These are phyloP conservation scores for Scatophagus argus DNA, from an alignment of 2,113 vertebrate genomes.

Conservation along the genomic window DNA sequence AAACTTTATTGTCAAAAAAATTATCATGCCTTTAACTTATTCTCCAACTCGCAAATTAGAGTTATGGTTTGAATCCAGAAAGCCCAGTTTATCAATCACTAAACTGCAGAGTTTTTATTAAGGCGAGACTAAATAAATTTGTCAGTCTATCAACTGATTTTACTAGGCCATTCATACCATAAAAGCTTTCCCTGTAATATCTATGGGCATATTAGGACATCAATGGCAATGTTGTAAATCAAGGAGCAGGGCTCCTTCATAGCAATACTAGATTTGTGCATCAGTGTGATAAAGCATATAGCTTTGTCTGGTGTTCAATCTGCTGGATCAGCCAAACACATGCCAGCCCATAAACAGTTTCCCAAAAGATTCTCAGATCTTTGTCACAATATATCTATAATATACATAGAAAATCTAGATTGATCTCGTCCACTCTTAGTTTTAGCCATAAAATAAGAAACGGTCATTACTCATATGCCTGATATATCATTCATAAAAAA, in stretches of 20 bases:
- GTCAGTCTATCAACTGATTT: background rate
- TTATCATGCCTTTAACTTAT: background rate
- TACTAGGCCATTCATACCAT: background rate
- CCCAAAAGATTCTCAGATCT: background rate
- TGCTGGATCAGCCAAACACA: background rate
- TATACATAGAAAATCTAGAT: background rate
- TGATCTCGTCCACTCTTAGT: no score
- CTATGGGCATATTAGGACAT: background rate
- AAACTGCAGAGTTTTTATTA: background rate
- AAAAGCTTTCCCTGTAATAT: background rate
- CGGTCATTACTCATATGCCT: background rate
- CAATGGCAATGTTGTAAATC: background rate
- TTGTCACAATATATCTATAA: background rate
- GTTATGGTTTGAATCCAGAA: constrained; percentile 3
- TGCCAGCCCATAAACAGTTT: background rate
- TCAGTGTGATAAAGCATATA: background rate
- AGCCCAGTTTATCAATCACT: constrained; percentile 4
- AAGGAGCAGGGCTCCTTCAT: background rate
- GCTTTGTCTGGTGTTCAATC: background rate
- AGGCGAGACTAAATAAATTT: background rate
- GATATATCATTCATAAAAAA: background rate
- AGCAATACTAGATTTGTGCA: background rate
- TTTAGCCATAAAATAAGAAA: background rate
- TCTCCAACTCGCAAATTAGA: constrained; percentile 11
- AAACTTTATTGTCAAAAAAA: background rate